Evolutionary conservation across 2,888 invertebrate genomes (phyloP).

Genomic region (Leptinotarsa tumamoca): DNA sequence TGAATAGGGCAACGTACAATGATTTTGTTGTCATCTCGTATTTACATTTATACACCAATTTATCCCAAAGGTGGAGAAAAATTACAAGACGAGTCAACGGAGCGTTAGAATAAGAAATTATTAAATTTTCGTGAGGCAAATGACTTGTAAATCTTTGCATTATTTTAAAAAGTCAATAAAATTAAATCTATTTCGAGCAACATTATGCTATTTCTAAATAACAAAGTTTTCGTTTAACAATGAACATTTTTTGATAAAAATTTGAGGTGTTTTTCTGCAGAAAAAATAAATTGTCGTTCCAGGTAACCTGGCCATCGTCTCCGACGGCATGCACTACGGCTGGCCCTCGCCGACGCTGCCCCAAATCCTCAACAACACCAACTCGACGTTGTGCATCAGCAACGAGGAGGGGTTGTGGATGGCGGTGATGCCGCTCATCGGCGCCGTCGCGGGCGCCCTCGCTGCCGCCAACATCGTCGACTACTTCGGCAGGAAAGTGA

Average conservation of each 20-base stretch:
- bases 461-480: constrained; percentile 75
- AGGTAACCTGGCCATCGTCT: constrained; percentile 55
- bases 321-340: constrained; percentile 66
- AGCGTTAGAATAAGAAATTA: too few species aligned
- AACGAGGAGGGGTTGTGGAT: constrained; percentile 72
- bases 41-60: too few species aligned
- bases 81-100: too few species aligned
- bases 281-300: not conserved
- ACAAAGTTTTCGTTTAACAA: too few species aligned
- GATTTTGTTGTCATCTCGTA: too few species aligned
- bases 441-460: constrained; percentile 73
- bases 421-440: constrained; percentile 75
- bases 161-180: too few species aligned
- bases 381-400: constrained; percentile 60
- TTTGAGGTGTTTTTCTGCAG: not conserved
- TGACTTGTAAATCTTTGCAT: too few species aligned
- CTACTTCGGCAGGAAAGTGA: constrained; percentile 74
- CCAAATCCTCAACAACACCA: constrained; percentile 65
- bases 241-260: not conserved
- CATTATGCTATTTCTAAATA: too few species aligned
- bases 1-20: too few species aligned
- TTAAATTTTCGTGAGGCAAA: too few species aligned
- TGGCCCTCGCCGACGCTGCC: constrained; percentile 74
- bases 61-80: too few species aligned
- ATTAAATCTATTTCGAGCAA: too few species aligned